Percentiles rank a stretch among this genome's conserved stretches.
These are phyloP conservation scores for Pseudorhiza aurosa DNA, from an alignment of 30 jellyfish, hydroid and myxozoan genomes.

Conservation along the genomic window DNA sequence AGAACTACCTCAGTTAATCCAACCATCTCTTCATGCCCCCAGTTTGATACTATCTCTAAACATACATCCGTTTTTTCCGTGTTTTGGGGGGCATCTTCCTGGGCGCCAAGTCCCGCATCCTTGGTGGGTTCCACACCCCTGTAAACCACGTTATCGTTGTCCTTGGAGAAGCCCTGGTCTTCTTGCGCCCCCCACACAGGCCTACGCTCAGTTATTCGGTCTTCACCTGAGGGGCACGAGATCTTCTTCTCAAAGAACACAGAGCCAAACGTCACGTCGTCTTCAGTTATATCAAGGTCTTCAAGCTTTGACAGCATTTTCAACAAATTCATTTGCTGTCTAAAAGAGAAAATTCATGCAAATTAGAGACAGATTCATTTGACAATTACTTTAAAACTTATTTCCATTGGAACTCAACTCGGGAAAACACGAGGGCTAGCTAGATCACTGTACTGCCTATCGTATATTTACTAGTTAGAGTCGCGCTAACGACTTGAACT, in stretches of 20 bases:
- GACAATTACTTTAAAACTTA: neutral
- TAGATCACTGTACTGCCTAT: too few species aligned
- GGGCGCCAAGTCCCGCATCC: neutral
- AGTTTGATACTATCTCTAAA: slow-evolving; percentile 67
- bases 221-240: slow-evolving; percentile 2
- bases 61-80: slow-evolving; percentile 15
- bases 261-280: slow-evolving; percentile 30
- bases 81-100: neutral
- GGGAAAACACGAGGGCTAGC: too few species aligned
- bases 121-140: neutral
- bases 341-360: neutral
- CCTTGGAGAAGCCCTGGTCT: neutral
- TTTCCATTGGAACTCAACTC: too few species aligned
- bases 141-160: neutral
- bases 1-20: slow-evolving; percentile 89
- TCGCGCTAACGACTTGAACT: too few species aligned
- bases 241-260: slow-evolving; percentile 22
- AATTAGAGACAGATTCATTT: neutral
- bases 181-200: too few species aligned
- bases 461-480: too few species aligned
- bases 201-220: neutral
- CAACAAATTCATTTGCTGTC: slow-evolving; percentile 80
- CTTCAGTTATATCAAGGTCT: slow-evolving; percentile 53
- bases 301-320: slow-evolving; percentile 87
- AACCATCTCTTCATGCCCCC: slow-evolving; percentile 85